Evolutionary conservation across 1,140 invertebrate genomes (phyloP).

Genomic region (Muscidifurax raptorellus): DNA sequence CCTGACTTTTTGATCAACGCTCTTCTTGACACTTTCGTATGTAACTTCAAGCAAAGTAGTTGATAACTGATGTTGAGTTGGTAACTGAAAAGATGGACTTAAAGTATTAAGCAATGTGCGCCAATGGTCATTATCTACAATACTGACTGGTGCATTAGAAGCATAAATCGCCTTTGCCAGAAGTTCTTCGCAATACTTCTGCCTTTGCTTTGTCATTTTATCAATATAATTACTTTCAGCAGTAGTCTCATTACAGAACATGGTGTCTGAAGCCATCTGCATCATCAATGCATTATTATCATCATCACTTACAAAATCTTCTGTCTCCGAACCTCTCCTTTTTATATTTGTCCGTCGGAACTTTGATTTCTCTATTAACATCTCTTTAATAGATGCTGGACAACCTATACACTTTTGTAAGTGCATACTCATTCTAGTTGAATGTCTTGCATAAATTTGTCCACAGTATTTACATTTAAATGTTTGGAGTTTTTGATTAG

Average conservation of each 20-base stretch:
- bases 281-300: constrained; percentile 38
- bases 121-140: constrained; percentile 55
- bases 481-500: constrained; percentile 52
- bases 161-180: constrained; percentile 56
- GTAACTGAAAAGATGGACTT: constrained; percentile 54
- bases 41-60: constrained; percentile 53
- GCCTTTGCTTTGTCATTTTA: constrained; percentile 50
- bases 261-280: constrained; percentile 12
- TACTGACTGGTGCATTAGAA: constrained; percentile 52
- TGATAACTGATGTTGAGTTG: constrained; percentile 53
- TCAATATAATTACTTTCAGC: constrained; percentile 50
- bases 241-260: constrained; percentile 30
- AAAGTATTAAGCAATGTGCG: constrained; percentile 53
- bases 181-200: constrained; percentile 50
- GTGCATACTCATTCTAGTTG: constrained; percentile 53
- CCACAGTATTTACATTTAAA: constrained; percentile 55
- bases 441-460: constrained; percentile 50
- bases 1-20: constrained; percentile 53
- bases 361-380: constrained; percentile 40
- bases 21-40: constrained; percentile 49
- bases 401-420: constrained; percentile 52
- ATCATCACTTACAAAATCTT: constrained; percentile 32
- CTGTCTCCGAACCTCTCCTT: constrained; percentile 43
- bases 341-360: constrained; percentile 25
- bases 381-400: constrained; percentile 48